Percentiles rank a stretch among this genome's conserved stretches.
Evolutionary conservation across 2,888 invertebrate species (phyloP).

Genomic region (Metellina segmentata): DNA sequence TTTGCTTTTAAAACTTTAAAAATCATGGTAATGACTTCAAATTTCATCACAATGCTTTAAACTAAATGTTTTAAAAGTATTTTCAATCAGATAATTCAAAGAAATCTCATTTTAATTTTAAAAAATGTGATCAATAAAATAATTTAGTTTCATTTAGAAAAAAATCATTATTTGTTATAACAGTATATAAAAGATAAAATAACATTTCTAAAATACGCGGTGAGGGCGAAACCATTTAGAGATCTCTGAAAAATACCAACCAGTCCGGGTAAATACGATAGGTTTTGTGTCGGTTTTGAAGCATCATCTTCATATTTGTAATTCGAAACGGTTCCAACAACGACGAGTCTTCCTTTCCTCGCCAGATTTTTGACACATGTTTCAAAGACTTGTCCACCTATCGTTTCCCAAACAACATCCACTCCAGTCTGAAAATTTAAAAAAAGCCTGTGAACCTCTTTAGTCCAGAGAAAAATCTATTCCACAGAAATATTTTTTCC

Average conservation of each 20-base stretch:
- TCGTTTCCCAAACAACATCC: slow-evolving; percentile 78
- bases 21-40: too few relatives aligned
- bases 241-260: slow-evolving; percentile 4
- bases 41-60: too few relatives aligned
- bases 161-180: neutral
- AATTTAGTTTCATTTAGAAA: neutral
- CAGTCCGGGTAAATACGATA: slow-evolving; percentile 41
- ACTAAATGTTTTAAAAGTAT: neutral
- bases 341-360: slow-evolving; percentile 80
- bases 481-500: too few relatives aligned
- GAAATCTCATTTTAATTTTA: neutral
- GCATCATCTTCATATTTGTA: slow-evolving; percentile 78
- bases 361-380: slow-evolving; percentile 78
- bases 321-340: slow-evolving; percentile 80
- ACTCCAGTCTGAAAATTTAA: slow-evolving; percentile 70
- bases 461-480: too few relatives aligned
- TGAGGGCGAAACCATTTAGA: too few relatives aligned
- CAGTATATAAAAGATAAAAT: too few relatives aligned
- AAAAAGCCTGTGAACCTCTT: too few relatives aligned
- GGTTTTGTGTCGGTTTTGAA: slow-evolving; percentile 20
- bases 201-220: too few relatives aligned
- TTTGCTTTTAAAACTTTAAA: too few relatives aligned
- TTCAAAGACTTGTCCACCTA: slow-evolving; percentile 76
- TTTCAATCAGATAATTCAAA: neutral
- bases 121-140: neutral